Evolutionary conservation across 2,888 invertebrate species (phyloP).

Genomic region (Plagodis dolabraria): DNA sequence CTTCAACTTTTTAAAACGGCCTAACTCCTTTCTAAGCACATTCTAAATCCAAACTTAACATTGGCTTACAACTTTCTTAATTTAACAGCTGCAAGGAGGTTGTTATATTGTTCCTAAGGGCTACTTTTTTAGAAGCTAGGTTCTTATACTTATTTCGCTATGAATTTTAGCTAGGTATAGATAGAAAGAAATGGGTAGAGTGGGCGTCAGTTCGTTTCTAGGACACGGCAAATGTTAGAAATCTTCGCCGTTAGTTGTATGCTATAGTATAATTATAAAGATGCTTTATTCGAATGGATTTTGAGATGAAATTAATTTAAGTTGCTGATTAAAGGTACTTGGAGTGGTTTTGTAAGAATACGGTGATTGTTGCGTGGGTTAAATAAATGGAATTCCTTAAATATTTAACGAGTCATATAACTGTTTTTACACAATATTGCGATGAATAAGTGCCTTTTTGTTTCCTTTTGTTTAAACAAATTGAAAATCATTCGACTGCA

Average conservation of each 20-base stretch:
- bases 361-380: neutral
- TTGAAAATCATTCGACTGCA: too few relatives aligned
- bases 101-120: constrained; percentile 18
- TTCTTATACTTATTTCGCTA: constrained; percentile 83
- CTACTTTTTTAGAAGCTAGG: constrained; percentile 76
- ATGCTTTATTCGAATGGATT: constrained; percentile 33
- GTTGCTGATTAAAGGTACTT: constrained; percentile 20
- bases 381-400: neutral
- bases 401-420: too few relatives aligned
- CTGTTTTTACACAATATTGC: too few relatives aligned
- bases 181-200: constrained; percentile 81
- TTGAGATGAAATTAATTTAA: constrained; percentile 22
- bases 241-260: constrained; percentile 59
- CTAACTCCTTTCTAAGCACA: constrained; percentile 36
- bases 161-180: constrained; percentile 83
- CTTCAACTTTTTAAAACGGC: constrained; percentile 47
- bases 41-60: constrained; percentile 37
- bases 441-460: too few relatives aligned
- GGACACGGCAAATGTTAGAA: constrained; percentile 79
- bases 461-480: too few relatives aligned
- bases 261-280: constrained; percentile 35
- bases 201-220: constrained; percentile 78
- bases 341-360: constrained; percentile 7
- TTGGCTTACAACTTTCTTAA: constrained; percentile 4
- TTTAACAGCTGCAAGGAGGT: constrained; percentile 2